These are phyloP conservation scores for Escarpia spicata DNA, from an alignment of 2,888 invertebrate species.

Conservation along the genomic window DNA sequence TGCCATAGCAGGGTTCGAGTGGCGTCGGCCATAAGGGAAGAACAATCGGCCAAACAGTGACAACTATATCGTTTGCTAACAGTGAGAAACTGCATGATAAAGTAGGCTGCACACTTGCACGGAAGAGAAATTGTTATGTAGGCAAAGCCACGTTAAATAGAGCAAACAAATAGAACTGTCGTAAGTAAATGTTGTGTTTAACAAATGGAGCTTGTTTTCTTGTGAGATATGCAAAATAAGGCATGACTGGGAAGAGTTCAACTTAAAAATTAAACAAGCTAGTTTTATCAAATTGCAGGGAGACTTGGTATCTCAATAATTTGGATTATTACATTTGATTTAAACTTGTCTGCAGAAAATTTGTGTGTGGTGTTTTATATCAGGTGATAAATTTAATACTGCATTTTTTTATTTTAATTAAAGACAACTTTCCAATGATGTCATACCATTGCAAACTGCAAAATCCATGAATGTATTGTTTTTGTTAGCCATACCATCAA, in stretches of 20 bases:
- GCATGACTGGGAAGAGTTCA: background rate
- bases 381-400: background rate
- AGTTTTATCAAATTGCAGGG: background rate
- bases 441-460: background rate
- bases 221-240: background rate
- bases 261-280: background rate
- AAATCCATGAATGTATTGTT: background rate
- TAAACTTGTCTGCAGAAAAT: background rate
- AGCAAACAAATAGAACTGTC: background rate
- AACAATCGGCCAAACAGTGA: background rate
- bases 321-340: background rate
- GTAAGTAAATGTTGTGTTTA: background rate
- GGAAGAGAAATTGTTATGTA: background rate
- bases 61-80: constrained; percentile 17
- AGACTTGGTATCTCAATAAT: no score
- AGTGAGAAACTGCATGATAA: background rate
- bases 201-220: background rate
- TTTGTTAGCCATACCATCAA: background rate
- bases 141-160: background rate
- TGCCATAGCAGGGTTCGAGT: constrained; percentile 36
- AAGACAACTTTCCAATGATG: background rate
- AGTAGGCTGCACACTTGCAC: constrained; percentile 9
- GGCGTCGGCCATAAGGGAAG: constrained; percentile 26
- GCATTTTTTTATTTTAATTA: background rate
- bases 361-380: constrained; percentile 19